Conservation (phyloP, 53 echinoderm and acorn worm species). For the Henricia sp. region DNA sequence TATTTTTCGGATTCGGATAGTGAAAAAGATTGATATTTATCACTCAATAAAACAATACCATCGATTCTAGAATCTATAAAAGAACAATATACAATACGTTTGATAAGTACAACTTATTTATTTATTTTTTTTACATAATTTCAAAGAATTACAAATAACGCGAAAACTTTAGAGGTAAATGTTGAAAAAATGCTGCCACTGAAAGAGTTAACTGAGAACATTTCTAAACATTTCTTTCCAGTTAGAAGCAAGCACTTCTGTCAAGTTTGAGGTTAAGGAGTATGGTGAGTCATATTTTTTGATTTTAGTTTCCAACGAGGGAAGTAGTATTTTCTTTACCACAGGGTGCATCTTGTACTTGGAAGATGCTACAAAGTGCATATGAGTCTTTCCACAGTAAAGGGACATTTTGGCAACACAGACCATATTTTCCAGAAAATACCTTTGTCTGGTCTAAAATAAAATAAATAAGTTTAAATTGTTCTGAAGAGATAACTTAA, state of each 20-base stretch:
- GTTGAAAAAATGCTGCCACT: too few species aligned
- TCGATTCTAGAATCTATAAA: too few species aligned
- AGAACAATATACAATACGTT: too few species aligned
- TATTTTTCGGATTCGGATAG: background rate
- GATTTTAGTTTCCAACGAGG: background rate
- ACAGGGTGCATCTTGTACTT: background rate
- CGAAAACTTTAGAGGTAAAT: background rate
- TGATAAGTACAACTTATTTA: too few species aligned
- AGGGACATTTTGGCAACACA: too few species aligned
- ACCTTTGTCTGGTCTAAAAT: too few species aligned
- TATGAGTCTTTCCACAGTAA: background rate
- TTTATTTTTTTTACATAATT: too few species aligned
- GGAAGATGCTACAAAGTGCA: background rate
- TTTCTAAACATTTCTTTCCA: slow-evolving; percentile 12
- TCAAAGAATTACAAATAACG: background rate
- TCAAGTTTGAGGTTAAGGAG: slow-evolving; percentile 86
- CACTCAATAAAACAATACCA: too few species aligned
- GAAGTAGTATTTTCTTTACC: background rate
- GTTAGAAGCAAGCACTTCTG: slow-evolving; percentile 52
- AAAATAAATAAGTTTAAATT: too few species aligned
- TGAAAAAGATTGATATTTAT: too few species aligned
- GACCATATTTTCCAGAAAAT: too few species aligned
- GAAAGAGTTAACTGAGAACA: background rate
- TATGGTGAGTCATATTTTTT: slow-evolving; percentile 68
- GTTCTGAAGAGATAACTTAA: too few species aligned